Percentiles rank a stretch among this genome's conserved stretches.
These are phyloP conservation scores for Bruchidius siliquastri DNA, from an alignment of 2,888 invertebrate genomes.

Conservation along the genomic window DNA sequence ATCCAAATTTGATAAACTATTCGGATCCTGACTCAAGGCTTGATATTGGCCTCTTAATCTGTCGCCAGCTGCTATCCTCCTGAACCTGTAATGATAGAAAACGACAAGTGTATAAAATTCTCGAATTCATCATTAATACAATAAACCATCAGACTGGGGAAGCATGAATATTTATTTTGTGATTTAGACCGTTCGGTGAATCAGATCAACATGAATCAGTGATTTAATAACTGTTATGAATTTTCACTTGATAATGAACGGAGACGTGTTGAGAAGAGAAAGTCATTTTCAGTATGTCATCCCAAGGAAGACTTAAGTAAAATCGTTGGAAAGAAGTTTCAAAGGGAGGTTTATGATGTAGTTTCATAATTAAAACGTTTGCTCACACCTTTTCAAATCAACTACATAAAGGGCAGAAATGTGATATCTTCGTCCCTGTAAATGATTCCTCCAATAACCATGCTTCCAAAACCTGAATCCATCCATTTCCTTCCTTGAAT, in stretches of 20 bases:
- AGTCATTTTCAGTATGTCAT: neutral
- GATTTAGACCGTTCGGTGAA: no score
- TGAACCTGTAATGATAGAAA: constrained; percentile 57
- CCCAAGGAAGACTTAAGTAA: no score
- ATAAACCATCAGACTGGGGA: no score
- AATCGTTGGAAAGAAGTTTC: no score
- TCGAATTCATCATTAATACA: neutral
- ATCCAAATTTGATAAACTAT: constrained; percentile 88
- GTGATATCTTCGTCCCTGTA: constrained; percentile 87
- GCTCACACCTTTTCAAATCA: constrained; percentile 66
- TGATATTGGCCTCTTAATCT: constrained; percentile 97
- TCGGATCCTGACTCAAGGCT: constrained; percentile 97
- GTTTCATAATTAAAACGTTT: neutral
- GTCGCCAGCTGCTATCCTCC: constrained; percentile 97
- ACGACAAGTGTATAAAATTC: neutral
- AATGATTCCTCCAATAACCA: constrained; percentile 98
- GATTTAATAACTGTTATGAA: no score
- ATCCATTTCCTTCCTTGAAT: constrained; percentile 96
- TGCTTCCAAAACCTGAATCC: constrained; percentile 99
- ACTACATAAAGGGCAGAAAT: constrained; percentile 98
- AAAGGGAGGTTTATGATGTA: no score
- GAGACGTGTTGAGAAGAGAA: no score
- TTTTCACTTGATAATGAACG: no score
- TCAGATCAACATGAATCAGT: no score
- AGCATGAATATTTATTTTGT: no score